Base-by-base conservation (phyloP, 2,113 vertebrate genomes). In the Odocoileus hemionus region DNA sequence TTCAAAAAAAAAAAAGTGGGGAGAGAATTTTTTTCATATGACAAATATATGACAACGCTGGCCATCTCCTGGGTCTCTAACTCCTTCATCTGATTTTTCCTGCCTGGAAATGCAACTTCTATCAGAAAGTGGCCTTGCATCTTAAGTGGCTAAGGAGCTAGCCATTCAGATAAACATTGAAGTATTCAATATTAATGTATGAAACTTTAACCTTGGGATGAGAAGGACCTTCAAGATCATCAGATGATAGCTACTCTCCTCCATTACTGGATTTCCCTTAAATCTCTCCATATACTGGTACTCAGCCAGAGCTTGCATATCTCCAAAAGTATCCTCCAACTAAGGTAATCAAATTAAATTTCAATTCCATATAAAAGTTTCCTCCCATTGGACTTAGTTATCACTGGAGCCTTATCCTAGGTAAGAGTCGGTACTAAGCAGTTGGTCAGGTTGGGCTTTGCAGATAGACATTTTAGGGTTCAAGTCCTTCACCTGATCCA, bases 21-120 rank as follows among this genome's bases (percentile, higher is more conserved):
- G 80, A 83, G 39, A 57, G 30, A 87, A 60, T 21, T 93, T 94
- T 95, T 98, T 91, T 97, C 96, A 97, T 82, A 43, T 85, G 55
- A 97, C 86, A 97, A 70, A 45, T 58, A 97, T 87, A 43, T 58
- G 25, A 97, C 80, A 97, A 55, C 58, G 58, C 54, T 97, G 79
- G 26, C 83, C 97, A 87, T 97, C 80, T 97, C 76, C 95, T 78
- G 86, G 30, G 8, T 93, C 86, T 88, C 43, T 70, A 95, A 93
- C 50, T 92, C 3, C 54, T 93, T 98, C 76, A 92, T 61, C 74
- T 76, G 90, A 30, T 88, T 94, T 70, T 25, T 83, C 30, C 83
- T 58, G 83, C 39, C 55, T 96, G 74, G 83, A 92, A 97, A 95
- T 76, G 85, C 17, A 92, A 79, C 80, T 87, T 96, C 50, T 78